A percentile compares a stretch with the other conserved stretches of the same genome.
phyloP scores from a whole-genome alignment of 2,113 vertebrate genomes.

The Ariopsis seemanni region DNA sequence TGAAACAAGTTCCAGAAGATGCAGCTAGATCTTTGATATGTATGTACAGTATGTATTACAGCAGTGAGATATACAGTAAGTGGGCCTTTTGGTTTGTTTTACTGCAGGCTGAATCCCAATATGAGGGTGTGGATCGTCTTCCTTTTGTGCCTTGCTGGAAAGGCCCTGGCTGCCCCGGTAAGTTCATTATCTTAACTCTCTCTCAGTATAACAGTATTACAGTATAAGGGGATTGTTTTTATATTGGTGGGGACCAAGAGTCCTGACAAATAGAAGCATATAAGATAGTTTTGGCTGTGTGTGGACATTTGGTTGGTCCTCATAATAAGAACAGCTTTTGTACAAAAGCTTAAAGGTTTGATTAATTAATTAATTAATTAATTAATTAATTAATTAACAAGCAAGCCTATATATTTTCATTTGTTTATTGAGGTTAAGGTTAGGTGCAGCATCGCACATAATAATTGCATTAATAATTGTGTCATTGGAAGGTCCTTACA shows the following conservation, averaged over 20 bases:
- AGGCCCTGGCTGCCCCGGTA: conserved; percentile 87
- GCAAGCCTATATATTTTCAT: background rate
- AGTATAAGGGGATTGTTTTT: background rate
- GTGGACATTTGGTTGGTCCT: background rate
- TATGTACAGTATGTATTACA: background rate
- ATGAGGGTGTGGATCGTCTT: conserved; percentile 96
- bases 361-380: background rate
- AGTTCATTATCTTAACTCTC: conserved; percentile 63
- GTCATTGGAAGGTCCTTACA: background rate
- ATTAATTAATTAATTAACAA: too few relatives aligned
- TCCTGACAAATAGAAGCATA: too few relatives aligned
- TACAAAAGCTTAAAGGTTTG: background rate
- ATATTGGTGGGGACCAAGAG: too few relatives aligned
- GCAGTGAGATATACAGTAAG: background rate
- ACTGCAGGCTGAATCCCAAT: conserved; percentile 73
- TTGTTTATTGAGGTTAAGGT: background rate
- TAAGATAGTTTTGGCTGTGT: background rate
- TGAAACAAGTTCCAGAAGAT: background rate
- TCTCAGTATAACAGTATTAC: too few relatives aligned
- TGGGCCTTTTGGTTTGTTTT: conserved; percentile 36
- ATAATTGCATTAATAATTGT: background rate
- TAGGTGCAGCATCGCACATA: background rate
- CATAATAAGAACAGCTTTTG: background rate
- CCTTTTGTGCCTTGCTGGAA: conserved; percentile 90
- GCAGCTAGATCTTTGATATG: background rate